Conservation (phyloP, 1,140 invertebrate species). For the Musca domestica region DNA sequence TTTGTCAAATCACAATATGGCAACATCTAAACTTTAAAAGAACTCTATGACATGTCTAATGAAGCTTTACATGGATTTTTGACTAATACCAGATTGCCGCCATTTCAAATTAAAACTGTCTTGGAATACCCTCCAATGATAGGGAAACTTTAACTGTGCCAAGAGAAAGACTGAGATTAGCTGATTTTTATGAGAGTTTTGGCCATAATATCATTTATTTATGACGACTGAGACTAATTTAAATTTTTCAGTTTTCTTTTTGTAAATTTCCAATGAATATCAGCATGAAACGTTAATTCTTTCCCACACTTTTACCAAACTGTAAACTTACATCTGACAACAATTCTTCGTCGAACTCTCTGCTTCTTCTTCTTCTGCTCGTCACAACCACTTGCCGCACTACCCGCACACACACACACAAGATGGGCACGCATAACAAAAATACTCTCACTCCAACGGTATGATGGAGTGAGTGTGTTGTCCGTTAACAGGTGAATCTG, state of each 20-base stretch:
- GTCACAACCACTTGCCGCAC: background rate
- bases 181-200: conserved; percentile 51
- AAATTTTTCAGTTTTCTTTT: conserved; percentile 44
- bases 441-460: no score
- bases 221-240: conserved; percentile 50
- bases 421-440: no score
- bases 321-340: conserved; percentile 21
- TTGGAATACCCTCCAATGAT: no score
- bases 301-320: conserved; percentile 50
- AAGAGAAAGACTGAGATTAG: conserved; percentile 40
- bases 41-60: no score
- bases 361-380: background rate
- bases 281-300: conserved; percentile 35
- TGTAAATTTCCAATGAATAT: conserved; percentile 22
- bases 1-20: no score
- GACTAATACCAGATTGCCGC: no score
- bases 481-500: conserved; percentile 6
- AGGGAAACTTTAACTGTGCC: no score
- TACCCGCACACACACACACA: no score
- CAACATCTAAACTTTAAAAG: no score
- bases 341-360: background rate
- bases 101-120: no score
- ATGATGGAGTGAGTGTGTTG: background rate
- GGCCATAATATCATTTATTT: conserved; percentile 53
- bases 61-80: no score